Base-by-base conservation (phyloP, 2,797 vertebrate species). In the Centroberyx gerrardi region DNA sequence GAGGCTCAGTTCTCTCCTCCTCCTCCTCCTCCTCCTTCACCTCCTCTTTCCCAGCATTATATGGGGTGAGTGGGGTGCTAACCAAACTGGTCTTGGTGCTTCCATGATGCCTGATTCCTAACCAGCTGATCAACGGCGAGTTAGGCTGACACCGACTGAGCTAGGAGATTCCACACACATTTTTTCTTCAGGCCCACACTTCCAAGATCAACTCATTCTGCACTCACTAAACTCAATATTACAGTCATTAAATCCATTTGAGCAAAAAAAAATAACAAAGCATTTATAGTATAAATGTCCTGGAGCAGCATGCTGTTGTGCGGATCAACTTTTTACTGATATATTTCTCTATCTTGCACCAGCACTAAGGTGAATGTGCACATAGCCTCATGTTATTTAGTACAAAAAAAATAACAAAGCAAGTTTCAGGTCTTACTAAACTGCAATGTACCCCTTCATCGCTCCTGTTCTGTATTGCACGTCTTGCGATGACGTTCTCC, bases 401-500 rank as follows among this genome's bases (percentile, higher is more conserved):
- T 1, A 22, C 22, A 33, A 33, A 33, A 33, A 33, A 33, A 33
- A 33, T 5, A 33, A 33, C 33, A 7, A 33, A 4, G 4, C 4
- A 33, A 33, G 8, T 40, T 48, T 71, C 33, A 54, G 46, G 33
- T 62, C 61, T 70, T 0, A 46, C 29, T 58, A 28, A 82, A 70
- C 17, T 60, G 46, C 70, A 64, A 77, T 7, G 67, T 48, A 74
- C 81, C 81, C 80, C 82, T 82, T 62, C 81, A 74, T 68, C 70
- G 87, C 77, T 84, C 72, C 73, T 79, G 83, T 53, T 63, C 27
- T 3, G 9, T 14, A 42, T 15, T 42, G 18, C 13, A 22, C 2
- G 10, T 87, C 81, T 78, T 83, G 88, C 54, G 22, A 38, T 27
- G 81, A 76, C 33, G 27, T 60, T 64, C 65, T 88, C 83, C 84